These are phyloP conservation scores for Psylliodes chrysocephalus DNA, from an alignment of 2,888 invertebrate genomes.

Conservation along the genomic window DNA sequence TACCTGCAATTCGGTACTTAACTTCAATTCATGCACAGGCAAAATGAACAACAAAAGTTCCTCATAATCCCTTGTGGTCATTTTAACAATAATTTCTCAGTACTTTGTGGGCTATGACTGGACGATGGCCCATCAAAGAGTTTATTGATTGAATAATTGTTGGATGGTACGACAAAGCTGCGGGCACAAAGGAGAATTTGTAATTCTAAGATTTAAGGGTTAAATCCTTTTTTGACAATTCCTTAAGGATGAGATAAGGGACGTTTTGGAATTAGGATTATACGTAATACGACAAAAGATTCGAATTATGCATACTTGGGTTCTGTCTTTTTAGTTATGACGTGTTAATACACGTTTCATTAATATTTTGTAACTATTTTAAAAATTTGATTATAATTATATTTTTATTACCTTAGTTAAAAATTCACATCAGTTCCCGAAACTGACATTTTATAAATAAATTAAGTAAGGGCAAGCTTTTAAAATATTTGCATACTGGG, in stretches of 20 bases:
- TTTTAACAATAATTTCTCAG: constrained; percentile 15
- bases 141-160: constrained; percentile 25
- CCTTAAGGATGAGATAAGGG: constrained; percentile 1
- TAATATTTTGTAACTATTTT: neutral
- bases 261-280: neutral
- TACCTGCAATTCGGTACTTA: neutral
- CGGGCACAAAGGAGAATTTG: constrained; percentile 16
- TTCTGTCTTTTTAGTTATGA: neutral
- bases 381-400: too few species aligned
- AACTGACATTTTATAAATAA: too few species aligned
- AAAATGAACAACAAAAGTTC: constrained; percentile 22
- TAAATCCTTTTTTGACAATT: constrained; percentile 3
- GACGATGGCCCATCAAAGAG: constrained; percentile 3
- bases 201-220: constrained; percentile 11
- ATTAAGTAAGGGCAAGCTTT: too few species aligned
- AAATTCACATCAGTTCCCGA: too few species aligned
- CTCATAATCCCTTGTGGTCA: constrained; percentile 25
- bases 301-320: neutral
- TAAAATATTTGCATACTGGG: too few species aligned
- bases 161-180: constrained; percentile 11
- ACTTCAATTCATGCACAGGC: neutral
- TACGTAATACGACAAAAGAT: too few species aligned
- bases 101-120: constrained; percentile 17
- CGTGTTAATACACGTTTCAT: neutral
- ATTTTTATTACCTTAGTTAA: too few species aligned